Base-by-base conservation (phyloP, 2,113 vertebrate species). In the Heterotilapia buettikoferi region DNA sequence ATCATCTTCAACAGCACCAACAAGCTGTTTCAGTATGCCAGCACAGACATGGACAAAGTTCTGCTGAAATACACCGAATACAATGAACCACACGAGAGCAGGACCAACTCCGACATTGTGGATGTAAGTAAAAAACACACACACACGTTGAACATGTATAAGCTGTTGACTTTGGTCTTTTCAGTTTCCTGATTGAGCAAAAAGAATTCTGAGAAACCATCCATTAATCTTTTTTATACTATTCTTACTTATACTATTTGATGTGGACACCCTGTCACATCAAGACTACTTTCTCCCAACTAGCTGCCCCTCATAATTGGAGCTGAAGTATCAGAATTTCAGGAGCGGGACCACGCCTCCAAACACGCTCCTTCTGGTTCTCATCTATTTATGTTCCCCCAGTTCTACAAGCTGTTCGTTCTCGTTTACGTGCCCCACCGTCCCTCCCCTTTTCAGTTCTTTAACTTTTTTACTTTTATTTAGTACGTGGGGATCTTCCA, bases 41-140 rank as follows among this genome's bases (percentile, higher is more conserved):
- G 61, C 61, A 66, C 61, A 66, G 61, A 66, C 33, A 66, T 66
- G 61, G 61, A 66, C 19, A 66, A 66, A 38, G 98, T 99, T 56
- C 95, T 99, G 97, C 97, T 99, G 88, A 99, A 99, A 80, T 99
- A 99, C 94, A 99, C 98, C 0, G 98, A 99, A 87, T 99, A 99
- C 96, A 99, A 99, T 1, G 98, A 99, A 90, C 98, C 98, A 0
- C 98, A 99, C 2, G 98, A 99, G 97, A 99, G 98, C 96, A 89
- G 98, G 94, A 99, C 98, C 3, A 99, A 99, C 96, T 97, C 98
- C 0, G 98, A 99, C 95, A 99, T 99, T 80, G 97, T 99, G 90
- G 98, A 99, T 93, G 98, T 99, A 94, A 98, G 98, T 85, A 3
- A 33, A 76, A 29, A 29, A n/a, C 52, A 53, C 26, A 54, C 59